These are phyloP conservation scores for Cephalopachus bancanus DNA, from an alignment of 2,797 vertebrate genomes.

Conservation along the genomic window DNA sequence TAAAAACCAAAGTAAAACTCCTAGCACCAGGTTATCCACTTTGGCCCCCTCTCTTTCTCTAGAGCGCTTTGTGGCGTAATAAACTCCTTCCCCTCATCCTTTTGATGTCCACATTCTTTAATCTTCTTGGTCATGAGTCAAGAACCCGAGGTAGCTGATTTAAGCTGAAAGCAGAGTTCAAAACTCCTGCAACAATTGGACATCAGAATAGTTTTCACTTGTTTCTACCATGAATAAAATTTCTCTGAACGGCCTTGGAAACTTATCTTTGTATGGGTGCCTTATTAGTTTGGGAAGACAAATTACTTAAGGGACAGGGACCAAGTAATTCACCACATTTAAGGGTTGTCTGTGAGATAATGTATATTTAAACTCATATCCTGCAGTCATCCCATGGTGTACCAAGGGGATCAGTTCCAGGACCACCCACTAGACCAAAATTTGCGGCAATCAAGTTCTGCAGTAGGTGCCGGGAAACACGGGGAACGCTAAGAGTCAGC, in stretches of 20 bases:
- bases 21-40: too few relatives aligned
- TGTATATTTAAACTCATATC: not conserved
- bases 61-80: too few relatives aligned
- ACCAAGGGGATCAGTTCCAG: not conserved
- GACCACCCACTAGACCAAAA: not conserved
- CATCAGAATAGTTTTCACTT: not conserved
- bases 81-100: too few relatives aligned
- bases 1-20: too few relatives aligned
- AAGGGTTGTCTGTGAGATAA: not conserved
- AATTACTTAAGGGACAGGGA: not conserved
- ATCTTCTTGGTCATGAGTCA: too few relatives aligned
- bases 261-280: not conserved
- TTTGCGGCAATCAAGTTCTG: not conserved
- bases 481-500: not conserved
- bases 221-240: not conserved
- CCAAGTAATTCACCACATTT: not conserved
- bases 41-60: too few relatives aligned
- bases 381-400: not conserved
- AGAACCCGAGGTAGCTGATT: too few relatives aligned
- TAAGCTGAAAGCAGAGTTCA: too few relatives aligned
- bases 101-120: too few relatives aligned
- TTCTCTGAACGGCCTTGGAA: not conserved
- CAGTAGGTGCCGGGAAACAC: not conserved
- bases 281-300: not conserved
- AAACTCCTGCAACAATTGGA: not conserved